Percentiles rank a stretch among this genome's conserved stretches.
phyloP scores from a whole-genome alignment of 2,113 vertebrate species.

The Sylvicapra grimmia region DNA sequence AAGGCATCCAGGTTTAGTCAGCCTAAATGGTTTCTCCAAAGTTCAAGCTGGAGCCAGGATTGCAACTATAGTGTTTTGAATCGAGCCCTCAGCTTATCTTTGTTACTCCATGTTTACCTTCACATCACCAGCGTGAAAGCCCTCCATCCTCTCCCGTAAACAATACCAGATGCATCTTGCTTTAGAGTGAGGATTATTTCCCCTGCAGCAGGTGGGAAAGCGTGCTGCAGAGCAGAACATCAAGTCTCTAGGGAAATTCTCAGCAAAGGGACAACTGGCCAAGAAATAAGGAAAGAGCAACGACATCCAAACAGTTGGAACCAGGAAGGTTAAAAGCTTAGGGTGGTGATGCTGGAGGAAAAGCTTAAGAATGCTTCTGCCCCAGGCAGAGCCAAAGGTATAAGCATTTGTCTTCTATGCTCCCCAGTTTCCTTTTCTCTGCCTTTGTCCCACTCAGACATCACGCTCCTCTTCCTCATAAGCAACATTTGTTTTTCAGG shows the following conservation, averaged over 20 bases:
- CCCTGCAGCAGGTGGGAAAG: neutral
- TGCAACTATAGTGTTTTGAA: neutral
- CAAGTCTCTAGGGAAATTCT: neutral
- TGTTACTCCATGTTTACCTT: neutral
- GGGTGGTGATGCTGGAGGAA: neutral
- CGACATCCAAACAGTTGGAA: neutral
- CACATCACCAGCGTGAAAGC: neutral
- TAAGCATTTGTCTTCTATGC: neutral
- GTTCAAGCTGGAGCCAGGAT: neutral
- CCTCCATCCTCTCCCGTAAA: neutral
- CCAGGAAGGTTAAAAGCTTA: neutral
- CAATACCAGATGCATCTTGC: neutral
- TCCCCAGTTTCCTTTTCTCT: neutral
- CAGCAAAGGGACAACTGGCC: neutral
- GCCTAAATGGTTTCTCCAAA: conserved; percentile 19
- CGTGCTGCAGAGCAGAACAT: neutral
- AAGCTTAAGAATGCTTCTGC: neutral
- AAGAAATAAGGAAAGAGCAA: neutral
- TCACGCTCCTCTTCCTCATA: neutral
- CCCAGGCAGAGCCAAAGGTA: neutral
- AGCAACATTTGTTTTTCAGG: neutral
- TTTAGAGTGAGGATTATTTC: neutral
- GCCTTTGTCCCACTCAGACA: neutral
- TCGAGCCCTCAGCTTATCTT: neutral
- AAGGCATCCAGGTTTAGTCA: conserved; percentile 26